These are phyloP conservation scores for Scomber colias DNA, from an alignment of 2,113 vertebrate species.

Conservation along the genomic window DNA sequence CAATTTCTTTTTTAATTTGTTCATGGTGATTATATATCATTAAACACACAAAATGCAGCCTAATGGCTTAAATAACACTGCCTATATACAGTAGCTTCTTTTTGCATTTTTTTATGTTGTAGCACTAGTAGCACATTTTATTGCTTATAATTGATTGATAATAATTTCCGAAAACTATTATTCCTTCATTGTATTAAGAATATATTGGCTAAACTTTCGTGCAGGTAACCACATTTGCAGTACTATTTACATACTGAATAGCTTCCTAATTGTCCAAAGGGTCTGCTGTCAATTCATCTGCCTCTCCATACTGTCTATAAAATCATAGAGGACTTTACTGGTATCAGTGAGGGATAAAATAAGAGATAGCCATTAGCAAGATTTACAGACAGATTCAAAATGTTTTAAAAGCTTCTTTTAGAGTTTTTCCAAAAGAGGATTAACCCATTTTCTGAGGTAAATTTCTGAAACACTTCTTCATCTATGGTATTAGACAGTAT, in stretches of 20 bases:
- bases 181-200: neutral
- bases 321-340: slow-evolving; percentile 1
- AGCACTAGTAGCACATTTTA: neutral
- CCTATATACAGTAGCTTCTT: neutral
- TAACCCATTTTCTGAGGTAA: slow-evolving; percentile 69
- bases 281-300: slow-evolving; percentile 26
- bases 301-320: slow-evolving; percentile 16
- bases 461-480: slow-evolving; percentile 49
- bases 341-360: slow-evolving; percentile 44
- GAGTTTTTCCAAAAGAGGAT: slow-evolving; percentile 69
- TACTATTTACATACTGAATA: neutral
- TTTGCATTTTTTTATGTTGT: neutral
- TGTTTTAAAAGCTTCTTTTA: slow-evolving; percentile 71
- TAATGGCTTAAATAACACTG: neutral
- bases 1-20: too few relatives aligned
- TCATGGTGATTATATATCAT: neutral
- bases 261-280: slow-evolving; percentile 8
- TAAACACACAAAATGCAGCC: neutral
- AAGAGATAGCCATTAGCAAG: slow-evolving; percentile 54
- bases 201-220: neutral
- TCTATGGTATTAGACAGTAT: slow-evolving; percentile 47
- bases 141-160: neutral
- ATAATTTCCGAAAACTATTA: slow-evolving; percentile 2
- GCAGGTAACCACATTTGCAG: neutral
- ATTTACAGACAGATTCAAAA: slow-evolving; percentile 63